Conservation (phyloP, 2,888 invertebrate genomes). For the Cephus spinipes region DNA sequence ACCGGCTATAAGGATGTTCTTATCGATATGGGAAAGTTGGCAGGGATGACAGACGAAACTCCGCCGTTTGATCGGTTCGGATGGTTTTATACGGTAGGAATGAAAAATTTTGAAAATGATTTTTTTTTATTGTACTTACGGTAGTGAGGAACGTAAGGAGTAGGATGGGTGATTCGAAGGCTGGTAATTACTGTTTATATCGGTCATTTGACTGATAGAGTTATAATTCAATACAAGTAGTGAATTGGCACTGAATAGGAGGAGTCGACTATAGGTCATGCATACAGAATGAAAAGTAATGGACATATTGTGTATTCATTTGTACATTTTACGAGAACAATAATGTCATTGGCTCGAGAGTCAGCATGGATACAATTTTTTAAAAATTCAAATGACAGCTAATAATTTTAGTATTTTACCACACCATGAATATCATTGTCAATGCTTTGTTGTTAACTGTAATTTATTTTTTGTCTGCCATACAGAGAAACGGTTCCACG, state of each 20-base stretch:
- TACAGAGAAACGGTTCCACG: conserved; percentile 81
- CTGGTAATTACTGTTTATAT: conserved; percentile 1
- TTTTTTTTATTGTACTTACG: not conserved
- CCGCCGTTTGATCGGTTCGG: conserved; percentile 83
- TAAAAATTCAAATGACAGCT: not conserved
- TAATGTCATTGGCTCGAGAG: not conserved
- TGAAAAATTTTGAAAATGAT: not conserved
- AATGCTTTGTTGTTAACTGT: not conserved
- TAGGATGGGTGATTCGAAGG: not conserved
- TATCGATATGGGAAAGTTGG: conserved; percentile 75
- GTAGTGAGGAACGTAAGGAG: not conserved
- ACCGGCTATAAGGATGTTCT: conserved; percentile 84
- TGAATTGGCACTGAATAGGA: conserved; percentile 55
- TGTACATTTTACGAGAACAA: conserved; percentile 19
- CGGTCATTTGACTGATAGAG: not conserved
- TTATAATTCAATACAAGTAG: conserved; percentile 12
- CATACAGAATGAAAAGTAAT: conserved; percentile 51
- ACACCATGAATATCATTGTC: not conserved
- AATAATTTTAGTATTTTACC: not conserved
- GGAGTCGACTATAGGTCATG: conserved; percentile 46
- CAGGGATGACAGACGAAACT: conserved; percentile 66
- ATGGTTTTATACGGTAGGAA: conserved; percentile 81
- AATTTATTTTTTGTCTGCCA: not conserved
- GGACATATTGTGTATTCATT: conserved; percentile 51
- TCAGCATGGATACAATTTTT: not conserved